These are phyloP conservation scores for Eupelmus urozonus DNA, from an alignment of 2,888 invertebrate genomes.

Conservation along the genomic window DNA sequence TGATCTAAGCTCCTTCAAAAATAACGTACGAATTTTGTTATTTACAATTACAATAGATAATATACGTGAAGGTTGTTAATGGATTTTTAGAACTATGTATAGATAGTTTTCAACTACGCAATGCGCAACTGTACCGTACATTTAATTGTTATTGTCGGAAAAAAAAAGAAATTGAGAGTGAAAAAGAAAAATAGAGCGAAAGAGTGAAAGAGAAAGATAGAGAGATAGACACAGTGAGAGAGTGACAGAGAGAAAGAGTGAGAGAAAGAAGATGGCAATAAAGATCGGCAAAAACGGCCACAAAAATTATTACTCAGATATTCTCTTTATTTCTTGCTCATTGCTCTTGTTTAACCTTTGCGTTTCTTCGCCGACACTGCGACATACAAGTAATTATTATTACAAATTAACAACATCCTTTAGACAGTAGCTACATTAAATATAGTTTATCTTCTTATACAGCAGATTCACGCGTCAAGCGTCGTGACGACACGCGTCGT, in stretches of 20 bases:
- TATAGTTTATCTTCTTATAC: conserved; percentile 71
- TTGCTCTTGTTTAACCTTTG: conserved; percentile 48
- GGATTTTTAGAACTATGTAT: conserved; percentile 31
- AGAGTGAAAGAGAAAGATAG: conserved; percentile 9
- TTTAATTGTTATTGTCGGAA: conserved; percentile 16
- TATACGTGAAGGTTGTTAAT: not conserved
- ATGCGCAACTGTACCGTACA: conserved; percentile 22
- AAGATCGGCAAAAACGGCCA: conserved; percentile 19
- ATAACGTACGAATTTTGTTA: conserved; percentile 38
- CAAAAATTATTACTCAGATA: conserved; percentile 35
- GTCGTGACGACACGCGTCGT: conserved; percentile 40
- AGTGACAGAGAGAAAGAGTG: not conserved
- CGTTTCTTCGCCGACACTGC: conserved; percentile 47
- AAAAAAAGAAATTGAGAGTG: not conserved
- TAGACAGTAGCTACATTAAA: conserved; percentile 69
- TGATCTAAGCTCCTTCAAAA: conserved; percentile 17
- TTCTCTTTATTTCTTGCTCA: conserved; percentile 53
- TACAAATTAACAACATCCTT: conserved; percentile 73
- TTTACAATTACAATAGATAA: conserved; percentile 40
- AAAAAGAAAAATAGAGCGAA: not conserved
- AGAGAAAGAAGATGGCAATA: conserved; percentile 19
- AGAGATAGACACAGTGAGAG: not conserved
- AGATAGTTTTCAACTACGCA: conserved; percentile 18
- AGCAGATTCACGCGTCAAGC: conserved; percentile 59
- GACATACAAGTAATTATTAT: conserved; percentile 66